phyloP scores from a whole-genome alignment of 2,797 vertebrate genomes.

The Okamejei kenojei region DNA sequence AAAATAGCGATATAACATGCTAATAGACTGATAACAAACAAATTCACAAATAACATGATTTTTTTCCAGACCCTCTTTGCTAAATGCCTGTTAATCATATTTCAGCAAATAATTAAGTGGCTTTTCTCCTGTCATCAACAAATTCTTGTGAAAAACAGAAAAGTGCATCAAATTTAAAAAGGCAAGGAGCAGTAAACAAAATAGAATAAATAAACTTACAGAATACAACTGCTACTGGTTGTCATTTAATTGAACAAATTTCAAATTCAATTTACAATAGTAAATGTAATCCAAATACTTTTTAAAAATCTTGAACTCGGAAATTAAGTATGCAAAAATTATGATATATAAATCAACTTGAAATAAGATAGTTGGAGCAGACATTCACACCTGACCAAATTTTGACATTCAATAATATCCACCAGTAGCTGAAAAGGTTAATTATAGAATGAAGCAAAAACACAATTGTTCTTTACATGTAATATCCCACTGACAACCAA shows the following conservation, averaged over 20 bases:
- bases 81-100: neutral
- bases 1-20: neutral
- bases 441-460: neutral
- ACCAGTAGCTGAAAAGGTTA: neutral
- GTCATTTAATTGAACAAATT: constrained; percentile 58
- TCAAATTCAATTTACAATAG: constrained; percentile 64
- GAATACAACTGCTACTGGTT: constrained; percentile 67
- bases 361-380: constrained; percentile 59
- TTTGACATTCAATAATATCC: neutral
- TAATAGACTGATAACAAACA: neutral
- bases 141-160: constrained; percentile 72
- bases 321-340: constrained; percentile 54
- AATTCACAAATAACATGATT: neutral
- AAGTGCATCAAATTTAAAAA: constrained; percentile 53
- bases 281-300: neutral
- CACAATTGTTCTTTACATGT: neutral
- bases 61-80: neutral
- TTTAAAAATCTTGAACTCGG: neutral
- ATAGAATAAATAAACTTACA: constrained; percentile 72
- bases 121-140: constrained; percentile 60
- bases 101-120: neutral
- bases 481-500: neutral
- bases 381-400: neutral
- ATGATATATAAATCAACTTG: constrained; percentile 63
- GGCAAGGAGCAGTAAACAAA: constrained; percentile 60